Conservation (phyloP, 2,113 vertebrate species). For the Aspiorhynchus laticeps region DNA sequence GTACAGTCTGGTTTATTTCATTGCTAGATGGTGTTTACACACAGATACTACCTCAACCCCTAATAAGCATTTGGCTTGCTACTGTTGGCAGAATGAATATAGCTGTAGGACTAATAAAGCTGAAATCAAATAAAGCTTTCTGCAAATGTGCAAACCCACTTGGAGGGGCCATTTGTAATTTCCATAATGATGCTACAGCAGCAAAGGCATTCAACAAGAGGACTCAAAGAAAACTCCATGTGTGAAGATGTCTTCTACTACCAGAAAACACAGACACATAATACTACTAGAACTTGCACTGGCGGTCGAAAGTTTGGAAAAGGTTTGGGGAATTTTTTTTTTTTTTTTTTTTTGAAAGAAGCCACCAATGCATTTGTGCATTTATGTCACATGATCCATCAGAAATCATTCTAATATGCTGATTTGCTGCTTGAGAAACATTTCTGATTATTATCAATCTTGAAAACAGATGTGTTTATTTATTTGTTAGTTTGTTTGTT, state of each 20-base stretch:
- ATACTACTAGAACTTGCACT: background rate
- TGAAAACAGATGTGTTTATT: too few species aligned
- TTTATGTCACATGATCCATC: too few species aligned
- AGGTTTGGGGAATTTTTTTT: too few species aligned
- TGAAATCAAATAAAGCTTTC: slow-evolving; percentile 47
- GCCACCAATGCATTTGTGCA: too few species aligned
- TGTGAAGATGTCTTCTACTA: background rate
- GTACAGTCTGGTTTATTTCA: slow-evolving; percentile 27
- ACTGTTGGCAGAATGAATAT: slow-evolving; percentile 44
- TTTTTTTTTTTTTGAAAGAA: too few species aligned
- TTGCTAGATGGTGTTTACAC: slow-evolving; percentile 22
- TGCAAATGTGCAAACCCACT: slow-evolving; percentile 45
- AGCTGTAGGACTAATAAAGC: slow-evolving; percentile 50
- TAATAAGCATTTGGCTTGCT: slow-evolving; percentile 26
- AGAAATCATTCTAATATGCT: too few species aligned
- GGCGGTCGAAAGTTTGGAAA: too few species aligned
- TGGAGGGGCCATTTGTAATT: slow-evolving; percentile 38
- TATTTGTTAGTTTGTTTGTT: background rate
- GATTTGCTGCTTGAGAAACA: too few species aligned
- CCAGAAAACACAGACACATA: background rate
- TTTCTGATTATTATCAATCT: too few species aligned
- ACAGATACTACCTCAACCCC: background rate
- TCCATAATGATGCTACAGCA: slow-evolving; percentile 48
- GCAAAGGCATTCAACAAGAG: background rate
- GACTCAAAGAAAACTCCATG: background rate